Percentiles rank a stretch among this genome's conserved stretches.
phyloP scores from a whole-genome alignment of 2,797 vertebrate genomes.

The Chaenodraco wilsoni region DNA sequence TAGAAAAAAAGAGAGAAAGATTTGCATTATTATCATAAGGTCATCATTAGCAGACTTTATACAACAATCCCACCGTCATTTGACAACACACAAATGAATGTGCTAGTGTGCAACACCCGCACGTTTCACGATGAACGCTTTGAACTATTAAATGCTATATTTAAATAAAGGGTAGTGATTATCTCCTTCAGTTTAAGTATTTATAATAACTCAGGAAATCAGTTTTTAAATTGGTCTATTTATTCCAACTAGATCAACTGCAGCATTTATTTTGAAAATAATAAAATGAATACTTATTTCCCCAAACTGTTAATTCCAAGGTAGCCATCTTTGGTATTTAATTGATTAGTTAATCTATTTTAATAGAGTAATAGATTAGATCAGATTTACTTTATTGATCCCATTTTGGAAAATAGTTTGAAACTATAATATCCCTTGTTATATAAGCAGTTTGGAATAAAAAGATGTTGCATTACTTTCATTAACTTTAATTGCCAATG shows the following conservation, averaged over 20 bases:
- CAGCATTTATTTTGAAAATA: not conserved
- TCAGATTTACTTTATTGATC: no score
- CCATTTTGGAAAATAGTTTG: no score
- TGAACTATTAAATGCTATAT: not conserved
- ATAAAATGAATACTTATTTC: not conserved
- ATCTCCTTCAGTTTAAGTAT: not conserved
- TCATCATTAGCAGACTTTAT: not conserved
- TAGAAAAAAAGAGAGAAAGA: slow-evolving; percentile 7
- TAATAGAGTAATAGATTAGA: no score
- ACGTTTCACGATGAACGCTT: not conserved
- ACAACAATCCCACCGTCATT: not conserved
- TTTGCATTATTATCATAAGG: not conserved
- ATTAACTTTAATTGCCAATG: not conserved
- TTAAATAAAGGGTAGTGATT: not conserved
- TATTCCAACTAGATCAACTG: not conserved
- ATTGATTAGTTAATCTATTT: not conserved
- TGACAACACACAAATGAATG: not conserved
- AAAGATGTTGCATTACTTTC: not conserved
- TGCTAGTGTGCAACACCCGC: not conserved
- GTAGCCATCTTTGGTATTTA: not conserved
- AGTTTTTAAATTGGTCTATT: not conserved
- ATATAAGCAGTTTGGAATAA: not conserved
- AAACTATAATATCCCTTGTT: not conserved
- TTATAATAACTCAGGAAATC: not conserved
- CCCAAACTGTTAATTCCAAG: not conserved